Conservation (phyloP, 2,888 invertebrate genomes). For the Pecten maximus region DNA sequence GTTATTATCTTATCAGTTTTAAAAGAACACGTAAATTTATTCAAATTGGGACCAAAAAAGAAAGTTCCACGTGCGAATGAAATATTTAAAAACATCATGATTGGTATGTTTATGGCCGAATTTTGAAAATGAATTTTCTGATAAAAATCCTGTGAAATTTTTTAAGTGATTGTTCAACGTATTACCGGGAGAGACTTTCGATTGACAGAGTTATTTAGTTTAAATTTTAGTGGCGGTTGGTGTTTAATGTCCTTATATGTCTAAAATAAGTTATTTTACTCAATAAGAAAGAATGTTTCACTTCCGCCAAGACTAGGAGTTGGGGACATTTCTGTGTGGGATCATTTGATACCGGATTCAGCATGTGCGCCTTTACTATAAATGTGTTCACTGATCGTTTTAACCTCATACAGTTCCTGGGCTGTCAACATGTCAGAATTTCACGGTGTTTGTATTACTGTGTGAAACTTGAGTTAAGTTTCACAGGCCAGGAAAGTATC, state of each 20-base stretch:
- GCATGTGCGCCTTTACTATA: background rate
- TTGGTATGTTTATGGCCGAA: background rate
- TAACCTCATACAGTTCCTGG: background rate
- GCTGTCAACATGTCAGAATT: slow-evolving; percentile 29
- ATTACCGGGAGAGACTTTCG: too few relatives aligned
- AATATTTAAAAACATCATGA: background rate
- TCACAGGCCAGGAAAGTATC: background rate
- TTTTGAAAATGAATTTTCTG: background rate
- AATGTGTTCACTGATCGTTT: slow-evolving; percentile 4
- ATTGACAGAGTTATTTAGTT: background rate
- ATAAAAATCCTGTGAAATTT: background rate
- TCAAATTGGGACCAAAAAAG: background rate
- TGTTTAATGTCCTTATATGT: background rate
- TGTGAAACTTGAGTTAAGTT: background rate
- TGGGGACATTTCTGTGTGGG: background rate
- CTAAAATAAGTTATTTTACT: background rate
- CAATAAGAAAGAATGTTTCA: background rate
- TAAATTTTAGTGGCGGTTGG: background rate
- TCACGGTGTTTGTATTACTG: slow-evolving; percentile 9
- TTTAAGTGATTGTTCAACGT: background rate
- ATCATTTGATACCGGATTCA: background rate
- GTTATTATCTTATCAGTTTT: too few relatives aligned
- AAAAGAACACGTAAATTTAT: background rate
- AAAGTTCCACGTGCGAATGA: background rate
- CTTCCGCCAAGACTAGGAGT: background rate